Conservation (phyloP, 1,140 invertebrate species). For the Apis cerana region DNA sequence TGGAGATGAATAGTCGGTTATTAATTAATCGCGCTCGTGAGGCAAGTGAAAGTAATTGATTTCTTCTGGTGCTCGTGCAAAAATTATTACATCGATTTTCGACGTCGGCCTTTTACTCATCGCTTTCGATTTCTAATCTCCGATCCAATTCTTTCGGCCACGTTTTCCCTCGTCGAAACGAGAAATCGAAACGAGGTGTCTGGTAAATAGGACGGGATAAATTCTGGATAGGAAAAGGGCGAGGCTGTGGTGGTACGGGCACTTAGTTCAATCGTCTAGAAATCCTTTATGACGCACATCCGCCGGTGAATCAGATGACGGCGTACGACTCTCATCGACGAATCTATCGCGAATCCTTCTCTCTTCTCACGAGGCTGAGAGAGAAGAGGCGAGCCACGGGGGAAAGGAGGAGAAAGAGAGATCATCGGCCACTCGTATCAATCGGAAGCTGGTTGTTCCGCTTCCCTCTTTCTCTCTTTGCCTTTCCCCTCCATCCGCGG, state of each 20-base stretch:
- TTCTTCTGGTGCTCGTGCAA: not conserved
- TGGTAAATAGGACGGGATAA: slow-evolving; percentile 56
- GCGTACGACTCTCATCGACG: slow-evolving; percentile 56
- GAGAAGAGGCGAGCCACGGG: slow-evolving; percentile 18
- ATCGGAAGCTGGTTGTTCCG: slow-evolving; percentile 74
- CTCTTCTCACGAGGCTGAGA: slow-evolving; percentile 35
- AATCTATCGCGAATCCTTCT: slow-evolving; percentile 55
- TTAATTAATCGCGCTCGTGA: not conserved
- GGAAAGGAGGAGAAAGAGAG: slow-evolving; percentile 8
- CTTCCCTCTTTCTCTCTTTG: slow-evolving; percentile 14
- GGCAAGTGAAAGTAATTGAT: not conserved
- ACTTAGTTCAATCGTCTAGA: slow-evolving; percentile 75
- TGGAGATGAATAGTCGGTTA: no score
- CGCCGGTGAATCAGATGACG: slow-evolving; percentile 67
- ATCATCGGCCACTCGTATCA: slow-evolving; percentile 65
- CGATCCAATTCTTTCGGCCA: not conserved
- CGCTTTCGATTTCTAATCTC: no score
- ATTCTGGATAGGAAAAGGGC: slow-evolving; percentile 57
- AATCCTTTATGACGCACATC: slow-evolving; percentile 76
- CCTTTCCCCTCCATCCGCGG: slow-evolving; percentile 31
- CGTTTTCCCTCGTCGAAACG: not conserved
- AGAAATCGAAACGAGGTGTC: not conserved
- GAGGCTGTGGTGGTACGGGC: slow-evolving; percentile 55
- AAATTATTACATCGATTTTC: no score
- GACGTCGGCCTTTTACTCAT: no score